Evolutionary conservation across 2,888 invertebrate species (phyloP).

Genomic region (Sarcophaga rosellei): DNA sequence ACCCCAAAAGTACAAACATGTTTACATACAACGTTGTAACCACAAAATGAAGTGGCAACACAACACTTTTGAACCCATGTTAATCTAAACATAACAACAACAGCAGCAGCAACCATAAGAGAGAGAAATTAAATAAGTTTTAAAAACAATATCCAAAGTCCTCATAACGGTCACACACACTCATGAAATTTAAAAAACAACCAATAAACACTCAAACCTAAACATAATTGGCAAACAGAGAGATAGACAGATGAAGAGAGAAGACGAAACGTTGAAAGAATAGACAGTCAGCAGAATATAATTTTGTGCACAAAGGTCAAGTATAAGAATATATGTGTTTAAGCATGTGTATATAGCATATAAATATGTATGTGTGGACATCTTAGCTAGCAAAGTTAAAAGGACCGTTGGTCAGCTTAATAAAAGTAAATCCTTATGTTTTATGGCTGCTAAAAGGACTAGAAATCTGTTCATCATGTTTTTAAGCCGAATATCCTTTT

Average conservation of each 20-base stretch:
- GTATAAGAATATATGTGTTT: neutral
- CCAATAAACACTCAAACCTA: constrained; percentile 6
- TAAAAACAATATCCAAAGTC: constrained; percentile 28
- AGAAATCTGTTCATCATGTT: no score
- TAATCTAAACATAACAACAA: constrained; percentile 13
- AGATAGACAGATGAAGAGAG: neutral
- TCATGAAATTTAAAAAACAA: constrained; percentile 6
- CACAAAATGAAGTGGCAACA: constrained; percentile 80
- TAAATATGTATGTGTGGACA: neutral
- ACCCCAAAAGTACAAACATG: constrained; percentile 48
- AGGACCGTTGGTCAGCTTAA: no score
- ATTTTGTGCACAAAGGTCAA: constrained; percentile 53
- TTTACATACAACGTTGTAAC: constrained; percentile 66
- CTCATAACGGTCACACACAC: constrained; percentile 1
- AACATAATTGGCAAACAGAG: neutral
- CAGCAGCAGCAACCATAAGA: constrained; percentile 62
- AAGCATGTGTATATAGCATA: no score
- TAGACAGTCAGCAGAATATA: constrained; percentile 13
- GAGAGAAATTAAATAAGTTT: constrained; percentile 62
- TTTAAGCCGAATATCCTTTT: no score
- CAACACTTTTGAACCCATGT: constrained; percentile 71
- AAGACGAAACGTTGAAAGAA: neutral
- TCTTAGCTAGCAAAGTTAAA: no score
- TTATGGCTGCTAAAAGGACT: no score
- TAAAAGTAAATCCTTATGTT: no score